Conservation (phyloP, 2,888 invertebrate genomes). For the Agrilus mali region DNA sequence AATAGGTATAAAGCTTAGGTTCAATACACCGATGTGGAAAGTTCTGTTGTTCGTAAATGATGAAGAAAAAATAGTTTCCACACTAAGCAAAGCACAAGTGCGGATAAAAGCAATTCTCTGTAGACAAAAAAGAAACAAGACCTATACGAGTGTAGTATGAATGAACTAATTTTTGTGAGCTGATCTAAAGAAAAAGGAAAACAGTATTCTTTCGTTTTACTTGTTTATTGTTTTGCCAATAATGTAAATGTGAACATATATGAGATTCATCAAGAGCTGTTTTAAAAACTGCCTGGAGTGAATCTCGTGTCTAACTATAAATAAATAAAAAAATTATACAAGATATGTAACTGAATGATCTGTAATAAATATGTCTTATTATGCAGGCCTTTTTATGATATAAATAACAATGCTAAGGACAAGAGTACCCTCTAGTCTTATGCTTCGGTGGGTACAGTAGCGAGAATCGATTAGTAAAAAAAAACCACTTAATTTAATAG, state of each 20-base stretch:
- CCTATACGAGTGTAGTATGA: conserved; percentile 19
- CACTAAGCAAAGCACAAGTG: conserved; percentile 22
- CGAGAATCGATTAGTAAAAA: no score
- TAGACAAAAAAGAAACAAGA: conserved; percentile 17
- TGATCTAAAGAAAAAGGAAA: conserved; percentile 19
- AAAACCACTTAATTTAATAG: no score
- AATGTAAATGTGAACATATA: conserved; percentile 29
- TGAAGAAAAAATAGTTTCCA: no score
- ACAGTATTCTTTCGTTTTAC: conserved; percentile 30
- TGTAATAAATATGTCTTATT: conserved; percentile 34
- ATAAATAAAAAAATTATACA: conserved; percentile 34
- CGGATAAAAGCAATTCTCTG: conserved; percentile 30
- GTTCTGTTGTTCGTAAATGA: no score
- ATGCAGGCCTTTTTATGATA: no score
- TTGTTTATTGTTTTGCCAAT: conserved; percentile 26
- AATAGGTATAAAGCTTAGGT: no score
- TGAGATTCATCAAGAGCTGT: conserved; percentile 24
- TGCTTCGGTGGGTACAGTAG: no score
- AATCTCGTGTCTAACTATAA: conserved; percentile 33
- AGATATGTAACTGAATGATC: conserved; percentile 32
- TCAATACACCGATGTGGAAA: no score
- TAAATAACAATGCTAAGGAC: no score
- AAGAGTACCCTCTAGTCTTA: no score
- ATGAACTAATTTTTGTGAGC: conserved; percentile 29
- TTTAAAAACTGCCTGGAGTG: conserved; percentile 29